A percentile compares a stretch with the other conserved stretches of the same genome.
Evolutionary conservation across 2,888 invertebrate genomes (phyloP).

Genomic region (Erebia ligea): DNA sequence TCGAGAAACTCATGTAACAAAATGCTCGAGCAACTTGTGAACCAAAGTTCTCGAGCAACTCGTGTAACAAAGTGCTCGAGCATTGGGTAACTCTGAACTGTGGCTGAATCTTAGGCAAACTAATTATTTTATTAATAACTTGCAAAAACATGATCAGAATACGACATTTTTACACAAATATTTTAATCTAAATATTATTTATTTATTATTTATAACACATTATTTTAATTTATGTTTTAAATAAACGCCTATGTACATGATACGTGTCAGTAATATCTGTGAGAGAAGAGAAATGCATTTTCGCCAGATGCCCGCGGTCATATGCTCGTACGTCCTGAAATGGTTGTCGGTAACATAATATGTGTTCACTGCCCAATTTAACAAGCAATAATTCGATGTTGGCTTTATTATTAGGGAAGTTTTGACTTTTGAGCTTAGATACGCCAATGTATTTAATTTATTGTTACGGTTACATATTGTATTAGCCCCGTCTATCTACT

Average conservation of each 20-base stretch:
- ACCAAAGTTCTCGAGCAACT: too few relatives aligned
- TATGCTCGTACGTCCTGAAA: background rate
- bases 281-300: background rate
- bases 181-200: constrained; percentile 1
- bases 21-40: background rate
- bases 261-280: background rate
- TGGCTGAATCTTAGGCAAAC: background rate
- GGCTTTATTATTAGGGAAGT: constrained; percentile 3
- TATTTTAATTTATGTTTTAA: constrained; percentile 3
- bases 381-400: constrained; percentile 49
- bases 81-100: background rate
- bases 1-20: background rate
- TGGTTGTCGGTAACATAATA: constrained; percentile 27
- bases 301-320: background rate
- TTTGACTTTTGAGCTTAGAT: background rate
- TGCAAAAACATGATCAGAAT: background rate
- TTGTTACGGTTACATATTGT: background rate
- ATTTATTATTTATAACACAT: background rate
- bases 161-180: background rate
- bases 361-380: constrained; percentile 51
- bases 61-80: background rate
- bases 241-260: background rate
- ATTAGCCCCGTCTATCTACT: background rate
- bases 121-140: background rate
- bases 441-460: background rate